phyloP scores from a whole-genome alignment of 2,888 invertebrate species.

The Crepidodera aurea region DNA sequence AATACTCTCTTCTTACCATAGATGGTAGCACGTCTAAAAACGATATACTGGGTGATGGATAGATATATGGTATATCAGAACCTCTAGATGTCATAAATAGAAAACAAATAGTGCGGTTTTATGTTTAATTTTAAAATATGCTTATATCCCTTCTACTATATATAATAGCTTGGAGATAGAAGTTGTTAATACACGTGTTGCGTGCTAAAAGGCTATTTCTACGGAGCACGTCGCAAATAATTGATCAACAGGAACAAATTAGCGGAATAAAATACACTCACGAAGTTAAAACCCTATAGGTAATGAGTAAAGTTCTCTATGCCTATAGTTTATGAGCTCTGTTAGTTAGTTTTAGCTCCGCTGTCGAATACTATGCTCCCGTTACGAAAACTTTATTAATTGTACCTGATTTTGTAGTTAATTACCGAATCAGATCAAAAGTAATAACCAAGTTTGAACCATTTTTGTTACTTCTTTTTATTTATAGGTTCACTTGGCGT shows the following conservation, averaged over 20 bases:
- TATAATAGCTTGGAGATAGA: conserved; percentile 4
- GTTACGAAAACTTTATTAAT: conserved; percentile 16
- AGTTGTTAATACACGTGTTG: conserved; percentile 19
- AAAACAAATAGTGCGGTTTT: no score
- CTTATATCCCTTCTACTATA: background rate
- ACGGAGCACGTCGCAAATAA: conserved; percentile 17
- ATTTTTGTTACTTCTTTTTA: no score
- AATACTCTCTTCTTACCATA: no score
- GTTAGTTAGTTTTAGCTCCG: background rate
- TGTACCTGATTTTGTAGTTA: background rate
- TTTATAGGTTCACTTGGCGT: no score
- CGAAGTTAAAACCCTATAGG: conserved; percentile 9
- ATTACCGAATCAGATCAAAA: background rate
- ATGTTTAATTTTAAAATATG: no score
- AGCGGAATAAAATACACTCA: conserved; percentile 17
- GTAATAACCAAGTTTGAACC: background rate
- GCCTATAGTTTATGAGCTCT: conserved; percentile 2
- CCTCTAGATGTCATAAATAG: no score
- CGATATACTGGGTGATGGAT: no score
- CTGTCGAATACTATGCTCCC: background rate
- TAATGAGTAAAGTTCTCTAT: conserved; percentile 13
- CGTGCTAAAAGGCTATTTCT: conserved; percentile 21
- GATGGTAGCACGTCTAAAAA: no score
- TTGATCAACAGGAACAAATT: conserved; percentile 26
- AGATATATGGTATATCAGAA: no score